Conservation (phyloP, 2,888 invertebrate species). For the Chelonus formosanus region DNA sequence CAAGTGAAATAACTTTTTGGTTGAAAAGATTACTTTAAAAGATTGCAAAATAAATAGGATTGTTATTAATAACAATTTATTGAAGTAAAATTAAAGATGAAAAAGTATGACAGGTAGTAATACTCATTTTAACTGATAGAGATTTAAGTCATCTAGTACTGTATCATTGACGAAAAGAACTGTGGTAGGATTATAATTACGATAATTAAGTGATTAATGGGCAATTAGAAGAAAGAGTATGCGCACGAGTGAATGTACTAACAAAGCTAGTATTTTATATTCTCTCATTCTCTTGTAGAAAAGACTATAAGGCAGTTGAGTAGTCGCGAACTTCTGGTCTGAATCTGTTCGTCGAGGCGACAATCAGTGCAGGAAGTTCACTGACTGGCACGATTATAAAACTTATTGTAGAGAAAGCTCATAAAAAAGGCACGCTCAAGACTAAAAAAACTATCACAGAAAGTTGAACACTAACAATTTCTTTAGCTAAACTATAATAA, state of each 20-base stretch:
- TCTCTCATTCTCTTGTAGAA: not conserved
- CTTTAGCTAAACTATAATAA: not conserved
- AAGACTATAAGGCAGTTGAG: slow-evolving; percentile 19
- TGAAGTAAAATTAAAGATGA: too few species aligned
- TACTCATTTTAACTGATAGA: too few species aligned
- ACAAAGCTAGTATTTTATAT: slow-evolving; percentile 1
- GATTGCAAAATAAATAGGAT: too few species aligned
- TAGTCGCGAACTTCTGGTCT: slow-evolving; percentile 37
- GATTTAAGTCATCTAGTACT: too few species aligned
- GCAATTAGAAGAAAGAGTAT: slow-evolving; percentile 39
- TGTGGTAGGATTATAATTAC: not conserved
- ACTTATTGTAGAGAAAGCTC: slow-evolving; percentile 19
- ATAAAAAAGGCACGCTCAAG: slow-evolving; percentile 51
- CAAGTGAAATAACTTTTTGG: too few species aligned
- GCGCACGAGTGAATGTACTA: slow-evolving; percentile 27
- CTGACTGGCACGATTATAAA: slow-evolving; percentile 54
- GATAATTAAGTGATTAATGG: slow-evolving; percentile 44
- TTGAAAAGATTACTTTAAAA: too few species aligned
- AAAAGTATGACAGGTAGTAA: too few species aligned
- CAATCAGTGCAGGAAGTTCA: slow-evolving; percentile 65
- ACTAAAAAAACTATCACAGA: slow-evolving; percentile 53
- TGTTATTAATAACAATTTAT: too few species aligned
- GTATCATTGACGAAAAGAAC: not conserved
- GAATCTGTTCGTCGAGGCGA: slow-evolving; percentile 47
- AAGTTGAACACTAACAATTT: slow-evolving; percentile 54